Conservation (phyloP, 2,888 invertebrate genomes). For the Cremastinae sp. region DNA sequence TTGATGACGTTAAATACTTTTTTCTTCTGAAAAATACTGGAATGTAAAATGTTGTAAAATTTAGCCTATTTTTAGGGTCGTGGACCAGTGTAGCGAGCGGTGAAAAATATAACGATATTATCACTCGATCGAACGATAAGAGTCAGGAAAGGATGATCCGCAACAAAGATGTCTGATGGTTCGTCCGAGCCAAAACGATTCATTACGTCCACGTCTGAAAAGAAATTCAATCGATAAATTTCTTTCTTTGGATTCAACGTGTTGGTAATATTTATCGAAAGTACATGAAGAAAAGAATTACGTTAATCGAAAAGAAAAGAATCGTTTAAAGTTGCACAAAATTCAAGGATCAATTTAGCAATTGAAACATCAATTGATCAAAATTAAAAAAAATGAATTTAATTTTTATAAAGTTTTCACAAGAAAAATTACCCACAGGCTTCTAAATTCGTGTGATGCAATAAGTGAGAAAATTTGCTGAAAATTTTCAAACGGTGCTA, state of each 20-base stretch:
- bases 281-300: conserved; percentile 1
- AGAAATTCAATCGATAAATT: conserved; percentile 5
- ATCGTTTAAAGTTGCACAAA: too few relatives aligned
- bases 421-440: too few relatives aligned
- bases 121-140: conserved; percentile 18
- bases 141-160: conserved; percentile 50
- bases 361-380: too few relatives aligned
- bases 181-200: conserved; percentile 27
- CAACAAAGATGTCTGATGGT: conserved; percentile 16
- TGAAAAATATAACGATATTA: conserved; percentile 21
- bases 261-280: conserved; percentile 3
- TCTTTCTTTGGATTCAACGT: background rate
- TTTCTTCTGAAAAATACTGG: background rate
- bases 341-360: too few relatives aligned
- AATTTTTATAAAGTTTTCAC: too few relatives aligned
- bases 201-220: conserved; percentile 49
- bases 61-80: background rate
- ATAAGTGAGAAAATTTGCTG: background rate
- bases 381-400: too few relatives aligned
- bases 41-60: background rate
- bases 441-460: too few relatives aligned
- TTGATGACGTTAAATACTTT: background rate
- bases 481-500: conserved; percentile 21
- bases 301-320: background rate
- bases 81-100: conserved; percentile 24